Evolutionary conservation across 2,797 vertebrate species (phyloP), one percentile per base, ranked within the genome.

Genomic region (Helicolenus hilgendorfi): DNA sequence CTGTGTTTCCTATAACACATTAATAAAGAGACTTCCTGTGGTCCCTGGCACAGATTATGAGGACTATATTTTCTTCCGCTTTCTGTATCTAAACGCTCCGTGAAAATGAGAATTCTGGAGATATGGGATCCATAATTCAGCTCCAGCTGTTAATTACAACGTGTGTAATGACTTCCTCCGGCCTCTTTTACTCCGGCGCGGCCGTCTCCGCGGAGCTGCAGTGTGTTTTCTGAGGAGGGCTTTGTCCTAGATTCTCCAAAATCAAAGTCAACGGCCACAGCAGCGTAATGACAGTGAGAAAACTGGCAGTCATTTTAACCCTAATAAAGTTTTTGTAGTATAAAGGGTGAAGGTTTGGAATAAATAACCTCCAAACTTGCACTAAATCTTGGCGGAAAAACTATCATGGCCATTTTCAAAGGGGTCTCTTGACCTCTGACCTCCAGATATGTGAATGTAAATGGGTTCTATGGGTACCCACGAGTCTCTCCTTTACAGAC

Each of bases 51-150:
- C 38, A 31, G 31, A 53, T 78, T 58, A 73, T 80, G 24, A 22
- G 70, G 73, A 35, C 31, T 69, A 29, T 45, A 45, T 45, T 38
- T 88, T 74, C 11, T 41, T n/a, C 72, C n/a, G 53, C 26, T n/a
- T 27, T 67, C 81, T 68, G 63, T 84, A 74, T 88, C 84, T 78
- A 38, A 90, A 81, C 33, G 7, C 27, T 36, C 38, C 81, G 59
- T 78, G 89, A 85, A 85, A 87, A 89, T 89, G 68, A 92, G 78
- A 78, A 83, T 81, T 85, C 35, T 20, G 33, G 35, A 72, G 86
- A 91, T 90, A 89, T n/a, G 58, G 84, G 81, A 76, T 26, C 36
- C 67, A 59, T 84, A 92, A 89, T 87, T 87, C 56, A 85, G 60
- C 77, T 75, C 36, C 73, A 68, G 82, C 77, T 77, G 72, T 83